Conservation (phyloP, 2,888 invertebrate species). For the Drosophila melanosoma region DNA sequence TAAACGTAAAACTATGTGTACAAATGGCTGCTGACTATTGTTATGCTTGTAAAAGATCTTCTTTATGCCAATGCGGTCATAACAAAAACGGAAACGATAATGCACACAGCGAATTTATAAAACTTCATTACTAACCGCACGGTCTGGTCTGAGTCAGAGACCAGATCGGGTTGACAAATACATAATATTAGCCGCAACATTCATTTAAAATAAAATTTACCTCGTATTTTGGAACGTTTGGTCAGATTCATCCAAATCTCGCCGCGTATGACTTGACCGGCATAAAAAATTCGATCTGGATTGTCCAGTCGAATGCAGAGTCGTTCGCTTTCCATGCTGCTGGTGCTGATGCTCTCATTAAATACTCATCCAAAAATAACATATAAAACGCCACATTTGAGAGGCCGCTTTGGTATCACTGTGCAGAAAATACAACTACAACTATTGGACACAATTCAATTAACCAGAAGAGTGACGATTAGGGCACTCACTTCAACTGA, state of each 20-base stretch:
- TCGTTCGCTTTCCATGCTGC: slow-evolving; percentile 82
- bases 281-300: slow-evolving; percentile 82
- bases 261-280: slow-evolving; percentile 83
- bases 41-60: slow-evolving; percentile 44
- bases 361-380: slow-evolving; percentile 76
- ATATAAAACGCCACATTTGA: slow-evolving; percentile 62
- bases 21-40: slow-evolving; percentile 38
- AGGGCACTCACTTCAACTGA: slow-evolving; percentile 1
- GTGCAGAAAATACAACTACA: slow-evolving; percentile 51
- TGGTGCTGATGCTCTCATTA: slow-evolving; percentile 44
- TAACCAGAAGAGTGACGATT: slow-evolving; percentile 3
- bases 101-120: slow-evolving; percentile 32
- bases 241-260: slow-evolving; percentile 83
- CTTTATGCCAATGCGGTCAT: slow-evolving; percentile 73
- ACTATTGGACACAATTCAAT: slow-evolving; percentile 21
- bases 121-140: slow-evolving; percentile 38
- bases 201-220: slow-evolving; percentile 71
- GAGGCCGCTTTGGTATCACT: slow-evolving; percentile 59
- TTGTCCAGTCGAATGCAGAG: slow-evolving; percentile 83
- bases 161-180: slow-evolving; percentile 45
- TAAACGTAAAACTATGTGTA: slow-evolving; percentile 26
- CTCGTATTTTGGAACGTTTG: slow-evolving; percentile 84
- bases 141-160: slow-evolving; percentile 60
- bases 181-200: slow-evolving; percentile 18
- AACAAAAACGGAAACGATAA: slow-evolving; percentile 60